These are phyloP conservation scores for Galerucella calmariensis DNA, from an alignment of 2,888 invertebrate genomes.

Conservation along the genomic window DNA sequence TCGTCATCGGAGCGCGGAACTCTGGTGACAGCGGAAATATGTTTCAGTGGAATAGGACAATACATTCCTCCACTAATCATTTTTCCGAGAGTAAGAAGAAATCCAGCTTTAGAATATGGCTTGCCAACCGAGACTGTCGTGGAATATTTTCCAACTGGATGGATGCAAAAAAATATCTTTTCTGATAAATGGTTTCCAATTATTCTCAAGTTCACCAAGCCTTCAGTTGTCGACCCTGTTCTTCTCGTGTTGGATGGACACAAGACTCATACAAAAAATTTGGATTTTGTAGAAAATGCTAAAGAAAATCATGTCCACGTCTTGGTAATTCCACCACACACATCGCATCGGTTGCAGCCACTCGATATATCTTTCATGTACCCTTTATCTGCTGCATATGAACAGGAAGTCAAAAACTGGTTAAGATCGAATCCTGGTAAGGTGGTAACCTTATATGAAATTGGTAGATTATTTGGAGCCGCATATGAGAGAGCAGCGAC, in stretches of 20 bases:
- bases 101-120: neutral
- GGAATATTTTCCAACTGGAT: neutral
- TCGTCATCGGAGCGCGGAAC: neutral
- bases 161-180: neutral
- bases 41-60: neutral
- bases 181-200: neutral
- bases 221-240: neutral
- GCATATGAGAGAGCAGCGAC: no score
- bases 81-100: neutral
- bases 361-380: neutral
- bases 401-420: neutral
- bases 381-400: neutral
- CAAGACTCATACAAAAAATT: neutral
- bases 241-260: neutral
- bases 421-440: neutral
- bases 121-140: neutral
- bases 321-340: neutral
- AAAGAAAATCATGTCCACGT: neutral
- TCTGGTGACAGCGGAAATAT: neutral
- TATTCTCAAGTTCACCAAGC: neutral
- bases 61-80: neutral
- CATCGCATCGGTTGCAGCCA: neutral
- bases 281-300: neutral
- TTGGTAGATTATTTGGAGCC: neutral
- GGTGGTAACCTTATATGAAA: neutral